Percentiles rank a stretch among this genome's conserved stretches.
These are phyloP conservation scores for Chrysomela aeneicollis DNA, from an alignment of 2,888 invertebrate species.

Conservation along the genomic window DNA sequence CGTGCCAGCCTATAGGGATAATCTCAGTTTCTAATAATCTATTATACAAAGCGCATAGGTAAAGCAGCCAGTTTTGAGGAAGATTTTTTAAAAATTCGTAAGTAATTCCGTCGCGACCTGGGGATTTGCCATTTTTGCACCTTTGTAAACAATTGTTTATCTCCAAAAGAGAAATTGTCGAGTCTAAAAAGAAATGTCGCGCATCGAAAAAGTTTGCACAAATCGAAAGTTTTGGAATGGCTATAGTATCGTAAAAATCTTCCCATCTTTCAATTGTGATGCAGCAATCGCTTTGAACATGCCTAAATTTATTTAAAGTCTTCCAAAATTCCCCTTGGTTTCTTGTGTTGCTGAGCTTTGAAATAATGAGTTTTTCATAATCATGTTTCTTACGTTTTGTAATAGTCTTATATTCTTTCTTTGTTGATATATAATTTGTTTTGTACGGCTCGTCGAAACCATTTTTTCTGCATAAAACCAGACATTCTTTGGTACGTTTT, in stretches of 20 bases:
- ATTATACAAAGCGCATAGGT: constrained; percentile 10
- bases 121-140: constrained; percentile 4
- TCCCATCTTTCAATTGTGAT: neutral
- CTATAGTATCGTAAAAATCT: neutral
- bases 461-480: constrained; percentile 7
- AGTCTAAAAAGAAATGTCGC: constrained; percentile 8
- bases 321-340: neutral
- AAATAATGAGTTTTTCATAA: neutral
- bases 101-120: neutral
- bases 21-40: neutral
- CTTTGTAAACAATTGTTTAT: neutral
- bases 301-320: neutral
- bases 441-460: neutral
- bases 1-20: constrained; percentile 8
- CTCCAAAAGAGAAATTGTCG: neutral
- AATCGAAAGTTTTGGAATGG: neutral
- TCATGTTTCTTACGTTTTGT: neutral
- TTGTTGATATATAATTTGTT: constrained; percentile 6
- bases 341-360: neutral
- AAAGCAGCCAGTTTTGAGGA: constrained; percentile 8
- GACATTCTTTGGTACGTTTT: constrained; percentile 8
- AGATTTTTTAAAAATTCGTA: constrained; percentile 16
- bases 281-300: neutral
- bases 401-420: neutral
- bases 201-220: neutral